These are phyloP conservation scores for Gasteruption jaculator DNA, from an alignment of 2,888 invertebrate species.

Conservation along the genomic window DNA sequence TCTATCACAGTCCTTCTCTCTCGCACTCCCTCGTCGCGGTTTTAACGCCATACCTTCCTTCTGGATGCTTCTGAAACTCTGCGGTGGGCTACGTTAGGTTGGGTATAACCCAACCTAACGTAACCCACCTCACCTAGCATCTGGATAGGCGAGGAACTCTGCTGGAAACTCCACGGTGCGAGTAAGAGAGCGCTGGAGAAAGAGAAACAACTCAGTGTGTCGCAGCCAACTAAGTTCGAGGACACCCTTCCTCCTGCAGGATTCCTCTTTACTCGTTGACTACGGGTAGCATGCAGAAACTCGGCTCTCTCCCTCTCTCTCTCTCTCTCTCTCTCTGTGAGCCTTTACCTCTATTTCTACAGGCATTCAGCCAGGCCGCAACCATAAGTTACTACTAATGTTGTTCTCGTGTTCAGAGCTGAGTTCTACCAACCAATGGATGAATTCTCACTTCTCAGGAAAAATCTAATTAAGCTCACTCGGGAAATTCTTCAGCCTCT, in stretches of 20 bases:
- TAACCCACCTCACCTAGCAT: constrained; percentile 19
- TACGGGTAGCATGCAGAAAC: constrained; percentile 31
- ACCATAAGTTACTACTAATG: constrained; percentile 51
- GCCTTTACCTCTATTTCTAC: constrained; percentile 22
- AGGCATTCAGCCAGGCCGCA: constrained; percentile 39
- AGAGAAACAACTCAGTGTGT: constrained; percentile 43
- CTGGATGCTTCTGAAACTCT: constrained; percentile 10
- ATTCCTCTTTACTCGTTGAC: constrained; percentile 29
- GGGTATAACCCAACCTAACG: too few relatives aligned
- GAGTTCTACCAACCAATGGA: too few relatives aligned
- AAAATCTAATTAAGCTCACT: too few relatives aligned
- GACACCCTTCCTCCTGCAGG: constrained; percentile 22
- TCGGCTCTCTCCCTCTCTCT: constrained; percentile 24
- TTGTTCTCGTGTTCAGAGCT: constrained; percentile 50
- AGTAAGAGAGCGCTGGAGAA: too few relatives aligned
- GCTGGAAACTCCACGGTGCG: constrained; percentile 35
- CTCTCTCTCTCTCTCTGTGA: constrained; percentile 15
- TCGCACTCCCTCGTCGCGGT: constrained; percentile 17
- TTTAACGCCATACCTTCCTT: constrained; percentile 3
- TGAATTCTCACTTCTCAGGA: too few relatives aligned
- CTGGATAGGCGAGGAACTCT: constrained; percentile 22
- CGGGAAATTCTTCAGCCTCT: too few relatives aligned
- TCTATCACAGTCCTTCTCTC: constrained; percentile 30
- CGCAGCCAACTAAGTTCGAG: constrained; percentile 45
- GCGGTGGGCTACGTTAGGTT: constrained; percentile 14